Conservation (phyloP, 2,113 vertebrate species). For the Tragelaphus imberbis region DNA sequence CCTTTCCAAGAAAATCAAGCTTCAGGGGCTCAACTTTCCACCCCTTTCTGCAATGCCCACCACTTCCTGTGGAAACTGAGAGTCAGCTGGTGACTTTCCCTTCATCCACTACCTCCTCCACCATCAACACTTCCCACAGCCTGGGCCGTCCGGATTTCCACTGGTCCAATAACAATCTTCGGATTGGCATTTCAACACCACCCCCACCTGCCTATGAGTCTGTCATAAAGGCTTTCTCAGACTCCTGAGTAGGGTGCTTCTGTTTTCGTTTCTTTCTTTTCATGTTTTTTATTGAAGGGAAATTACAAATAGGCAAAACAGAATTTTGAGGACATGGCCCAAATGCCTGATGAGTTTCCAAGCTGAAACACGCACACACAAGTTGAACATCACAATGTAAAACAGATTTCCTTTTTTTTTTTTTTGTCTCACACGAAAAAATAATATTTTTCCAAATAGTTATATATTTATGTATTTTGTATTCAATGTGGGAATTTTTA, state of each 20-base stretch:
- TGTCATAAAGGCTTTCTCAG: conserved; percentile 95
- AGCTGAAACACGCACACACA: accelerated
- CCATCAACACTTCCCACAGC: conserved; percentile 70
- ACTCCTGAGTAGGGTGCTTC: conserved; percentile 78
- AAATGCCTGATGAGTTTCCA: not conserved
- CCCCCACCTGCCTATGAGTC: conserved; percentile 94
- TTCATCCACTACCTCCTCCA: conserved; percentile 78
- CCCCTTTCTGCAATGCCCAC: conserved; percentile 91
- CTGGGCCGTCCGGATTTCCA: conserved; percentile 86
- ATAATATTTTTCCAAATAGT: conserved; percentile 9
- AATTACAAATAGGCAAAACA: not conserved
- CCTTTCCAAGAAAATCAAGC: conserved; percentile 90
- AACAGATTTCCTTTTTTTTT: not conserved
- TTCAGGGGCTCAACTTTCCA: conserved; percentile 97
- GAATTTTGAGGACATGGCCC: not conserved
- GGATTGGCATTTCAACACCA: conserved; percentile 81
- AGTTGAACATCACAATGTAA: not conserved
- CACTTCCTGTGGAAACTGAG: conserved; percentile 87
- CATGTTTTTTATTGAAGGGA: not conserved
- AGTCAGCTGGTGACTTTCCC: conserved; percentile 89
- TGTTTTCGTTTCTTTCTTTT: not conserved
- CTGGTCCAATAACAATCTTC: conserved; percentile 89
- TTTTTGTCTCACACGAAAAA: not conserved
- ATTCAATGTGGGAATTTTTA: conserved; percentile 23
- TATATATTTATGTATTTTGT: conserved; percentile 54